A percentile compares a stretch with the other conserved stretches of the same genome.
phyloP scores from a whole-genome alignment of 1,140 invertebrate species.

The Ditylenchus dipsaci region DNA sequence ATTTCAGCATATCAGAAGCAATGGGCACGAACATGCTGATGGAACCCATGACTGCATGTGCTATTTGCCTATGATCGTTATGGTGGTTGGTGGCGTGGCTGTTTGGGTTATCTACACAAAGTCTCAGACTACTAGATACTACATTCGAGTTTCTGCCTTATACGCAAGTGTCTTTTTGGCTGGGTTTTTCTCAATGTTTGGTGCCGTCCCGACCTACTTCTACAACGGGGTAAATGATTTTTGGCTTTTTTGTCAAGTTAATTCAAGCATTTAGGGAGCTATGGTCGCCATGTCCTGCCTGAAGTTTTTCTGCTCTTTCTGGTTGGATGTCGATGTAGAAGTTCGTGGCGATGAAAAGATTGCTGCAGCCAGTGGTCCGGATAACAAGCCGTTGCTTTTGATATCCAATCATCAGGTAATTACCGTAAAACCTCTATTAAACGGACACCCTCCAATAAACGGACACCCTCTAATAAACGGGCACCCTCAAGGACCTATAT shows the following conservation, averaged over 20 bases:
- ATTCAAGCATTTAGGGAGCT: conserved; percentile 15
- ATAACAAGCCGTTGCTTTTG: conserved; percentile 25
- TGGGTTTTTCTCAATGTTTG: conserved; percentile 10
- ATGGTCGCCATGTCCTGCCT: conserved; percentile 4
- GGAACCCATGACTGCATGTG: neutral
- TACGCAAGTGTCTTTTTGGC: conserved; percentile 12
- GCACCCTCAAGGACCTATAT: too few species aligned
- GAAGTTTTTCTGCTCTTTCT: conserved; percentile 21
- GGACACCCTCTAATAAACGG: too few species aligned
- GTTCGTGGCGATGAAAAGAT: conserved; percentile 34
- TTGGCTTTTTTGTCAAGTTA: neutral
- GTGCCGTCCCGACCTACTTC: conserved; percentile 18
- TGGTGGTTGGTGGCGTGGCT: neutral
- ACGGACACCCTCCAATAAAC: too few species aligned
- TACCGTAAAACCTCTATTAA: too few species aligned
- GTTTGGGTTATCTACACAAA: neutral
- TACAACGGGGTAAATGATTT: conserved; percentile 12
- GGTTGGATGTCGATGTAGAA: conserved; percentile 34
- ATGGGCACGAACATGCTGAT: too few species aligned
- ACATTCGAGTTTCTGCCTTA: conserved; percentile 28
- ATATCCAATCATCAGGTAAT: conserved; percentile 35
- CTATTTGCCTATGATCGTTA: neutral
- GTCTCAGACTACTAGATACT: conserved; percentile 15
- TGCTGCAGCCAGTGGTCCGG: conserved; percentile 7
- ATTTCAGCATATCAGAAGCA: too few species aligned